A percentile compares a stretch with the other conserved stretches of the same genome.
These are phyloP conservation scores for Eupeodes latifasciatus DNA, from an alignment of 2,888 invertebrate species.

Conservation along the genomic window DNA sequence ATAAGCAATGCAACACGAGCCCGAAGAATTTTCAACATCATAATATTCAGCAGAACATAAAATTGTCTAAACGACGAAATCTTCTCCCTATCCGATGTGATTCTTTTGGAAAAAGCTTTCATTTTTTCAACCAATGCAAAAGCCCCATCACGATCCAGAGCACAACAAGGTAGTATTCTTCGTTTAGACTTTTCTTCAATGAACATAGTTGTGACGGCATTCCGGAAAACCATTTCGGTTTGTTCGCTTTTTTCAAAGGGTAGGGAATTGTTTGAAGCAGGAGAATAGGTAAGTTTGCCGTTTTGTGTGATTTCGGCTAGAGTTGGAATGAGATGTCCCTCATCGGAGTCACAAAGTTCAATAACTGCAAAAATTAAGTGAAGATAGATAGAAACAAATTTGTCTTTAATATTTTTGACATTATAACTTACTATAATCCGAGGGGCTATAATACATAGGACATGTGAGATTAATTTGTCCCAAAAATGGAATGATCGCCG, in stretches of 20 bases:
- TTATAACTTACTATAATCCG: conserved; percentile 87
- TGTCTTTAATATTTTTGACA: not conserved
- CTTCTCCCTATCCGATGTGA: conserved; percentile 83
- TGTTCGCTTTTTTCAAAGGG: conserved; percentile 57
- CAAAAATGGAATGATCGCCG: conserved; percentile 87
- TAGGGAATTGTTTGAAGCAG: conserved; percentile 68
- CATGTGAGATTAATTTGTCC: conserved; percentile 86
- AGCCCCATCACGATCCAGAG: conserved; percentile 78
- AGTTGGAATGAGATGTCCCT: conserved; percentile 84
- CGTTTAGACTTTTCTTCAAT: conserved; percentile 80
- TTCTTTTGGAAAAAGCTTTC: conserved; percentile 84
- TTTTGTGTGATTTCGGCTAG: conserved; percentile 86
- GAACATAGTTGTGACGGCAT: conserved; percentile 83
- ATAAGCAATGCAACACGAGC: conserved; percentile 87
- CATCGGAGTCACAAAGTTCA: conserved; percentile 86
- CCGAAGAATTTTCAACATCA: conserved; percentile 87
- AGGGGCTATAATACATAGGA: conserved; percentile 88
- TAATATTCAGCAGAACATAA: conserved; percentile 86
- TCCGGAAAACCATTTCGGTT: conserved; percentile 77
- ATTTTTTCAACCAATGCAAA: conserved; percentile 85
- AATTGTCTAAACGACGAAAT: conserved; percentile 87
- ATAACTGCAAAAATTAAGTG: conserved; percentile 85
- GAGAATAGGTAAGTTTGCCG: conserved; percentile 84
- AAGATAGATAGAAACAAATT: not conserved
- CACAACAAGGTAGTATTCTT: conserved; percentile 64